These are phyloP conservation scores for Sminthurides bifidus DNA, from an alignment of 1,140 invertebrate species.

Conservation along the genomic window DNA sequence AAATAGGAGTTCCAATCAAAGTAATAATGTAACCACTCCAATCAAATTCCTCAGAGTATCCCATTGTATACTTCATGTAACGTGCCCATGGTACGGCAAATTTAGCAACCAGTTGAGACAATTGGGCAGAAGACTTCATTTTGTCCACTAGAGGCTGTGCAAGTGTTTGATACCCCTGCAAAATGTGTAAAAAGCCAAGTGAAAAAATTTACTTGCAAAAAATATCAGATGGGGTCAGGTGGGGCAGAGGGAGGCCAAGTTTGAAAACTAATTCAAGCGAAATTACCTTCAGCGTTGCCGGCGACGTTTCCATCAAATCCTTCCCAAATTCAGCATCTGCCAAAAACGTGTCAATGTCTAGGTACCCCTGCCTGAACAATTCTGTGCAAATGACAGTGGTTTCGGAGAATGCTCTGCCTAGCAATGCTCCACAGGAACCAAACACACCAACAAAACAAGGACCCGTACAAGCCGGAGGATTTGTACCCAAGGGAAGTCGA, in stretches of 20 bases:
- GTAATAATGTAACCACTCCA: conserved; percentile 13
- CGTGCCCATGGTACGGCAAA: conserved; percentile 27
- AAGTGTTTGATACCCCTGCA: conserved; percentile 24
- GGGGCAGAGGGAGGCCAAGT: neutral
- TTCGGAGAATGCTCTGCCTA: conserved; percentile 29
- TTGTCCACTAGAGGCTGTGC: conserved; percentile 24
- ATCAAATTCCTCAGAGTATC: conserved; percentile 12
- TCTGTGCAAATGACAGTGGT: conserved; percentile 32
- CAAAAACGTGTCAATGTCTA: conserved; percentile 28
- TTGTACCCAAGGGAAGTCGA: conserved; percentile 23
- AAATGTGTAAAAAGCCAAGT: conserved; percentile 1
- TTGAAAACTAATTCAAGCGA: neutral
- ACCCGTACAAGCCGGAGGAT: conserved; percentile 26
- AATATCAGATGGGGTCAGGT: neutral
- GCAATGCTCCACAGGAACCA: conserved; percentile 23
- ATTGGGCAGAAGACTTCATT: conserved; percentile 17
- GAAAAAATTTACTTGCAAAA: neutral
- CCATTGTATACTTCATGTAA: conserved; percentile 28
- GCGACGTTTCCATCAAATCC: neutral
- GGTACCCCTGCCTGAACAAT: conserved; percentile 24
- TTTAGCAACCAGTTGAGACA: conserved; percentile 16
- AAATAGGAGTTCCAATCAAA: conserved; percentile 15
- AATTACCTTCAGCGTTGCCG: conserved; percentile 16
- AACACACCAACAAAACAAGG: conserved; percentile 31
- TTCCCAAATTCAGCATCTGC: conserved; percentile 30